Conservation (phyloP, 1,140 invertebrate genomes). For the Chionoecetes opilio region DNA sequence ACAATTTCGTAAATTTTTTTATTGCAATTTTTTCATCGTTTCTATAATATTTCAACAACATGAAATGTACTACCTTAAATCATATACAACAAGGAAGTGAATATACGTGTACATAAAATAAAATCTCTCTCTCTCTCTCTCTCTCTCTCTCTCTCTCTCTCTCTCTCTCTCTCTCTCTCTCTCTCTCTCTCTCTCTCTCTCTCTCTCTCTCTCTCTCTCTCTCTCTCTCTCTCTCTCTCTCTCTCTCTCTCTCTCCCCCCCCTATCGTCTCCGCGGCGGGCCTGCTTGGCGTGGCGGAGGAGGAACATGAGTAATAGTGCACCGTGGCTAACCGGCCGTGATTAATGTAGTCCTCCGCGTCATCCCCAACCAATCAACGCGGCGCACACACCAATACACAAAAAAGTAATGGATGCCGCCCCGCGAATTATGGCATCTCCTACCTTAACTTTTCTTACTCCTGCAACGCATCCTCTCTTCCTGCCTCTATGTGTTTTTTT, state of each 20-base stretch:
- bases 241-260: background rate
- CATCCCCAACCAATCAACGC: conserved; percentile 74
- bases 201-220: background rate
- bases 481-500: background rate
- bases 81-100: no score
- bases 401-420: conserved; percentile 42
- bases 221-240: background rate
- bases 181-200: background rate
- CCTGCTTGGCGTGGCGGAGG: conserved; percentile 71
- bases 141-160: background rate
- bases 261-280: conserved; percentile 34
- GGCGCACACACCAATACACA: conserved; percentile 38
- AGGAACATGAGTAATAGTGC: conserved; percentile 75
- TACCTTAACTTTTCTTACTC: background rate
- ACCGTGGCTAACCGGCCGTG: conserved; percentile 76
- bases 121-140: background rate
- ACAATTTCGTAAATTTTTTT: no score
- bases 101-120: no score
- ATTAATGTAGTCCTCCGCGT: conserved; percentile 79
- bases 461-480: background rate
- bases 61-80: no score
- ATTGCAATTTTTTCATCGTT: no score
- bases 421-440: background rate
- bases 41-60: no score
- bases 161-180: background rate